Conservation (phyloP, 2,797 vertebrate species). For the Cyclopterus lumpus region DNA sequence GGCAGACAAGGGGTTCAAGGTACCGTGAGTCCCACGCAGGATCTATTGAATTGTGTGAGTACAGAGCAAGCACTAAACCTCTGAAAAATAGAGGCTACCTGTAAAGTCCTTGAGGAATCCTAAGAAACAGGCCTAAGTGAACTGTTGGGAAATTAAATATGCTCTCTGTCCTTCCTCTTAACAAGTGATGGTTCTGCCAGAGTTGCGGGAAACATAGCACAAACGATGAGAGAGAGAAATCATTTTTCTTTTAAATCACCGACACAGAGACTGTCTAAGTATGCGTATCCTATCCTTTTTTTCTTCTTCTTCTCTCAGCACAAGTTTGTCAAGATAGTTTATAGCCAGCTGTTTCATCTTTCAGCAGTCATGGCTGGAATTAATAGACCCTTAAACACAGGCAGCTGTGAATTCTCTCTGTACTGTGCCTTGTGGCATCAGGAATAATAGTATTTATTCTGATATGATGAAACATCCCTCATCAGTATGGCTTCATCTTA, state of each 20-base stretch:
- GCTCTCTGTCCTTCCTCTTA: slow-evolving; percentile 59
- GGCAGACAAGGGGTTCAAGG: slow-evolving; percentile 36
- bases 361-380: slow-evolving; percentile 75
- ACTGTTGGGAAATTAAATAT: slow-evolving; percentile 73
- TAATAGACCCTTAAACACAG: slow-evolving; percentile 75
- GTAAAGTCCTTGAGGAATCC: slow-evolving; percentile 71
- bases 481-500: slow-evolving; percentile 59
- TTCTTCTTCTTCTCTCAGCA: slow-evolving; percentile 23
- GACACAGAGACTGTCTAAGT: slow-evolving; percentile 61
- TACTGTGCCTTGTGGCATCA: slow-evolving; percentile 66
- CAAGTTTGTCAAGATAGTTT: slow-evolving; percentile 74
- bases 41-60: slow-evolving; percentile 66
- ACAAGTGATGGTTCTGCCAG: slow-evolving; percentile 62
- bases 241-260: slow-evolving; percentile 39
- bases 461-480: slow-evolving; percentile 65
- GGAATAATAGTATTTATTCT: slow-evolving; percentile 69
- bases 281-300: slow-evolving; percentile 32
- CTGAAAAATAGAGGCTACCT: slow-evolving; percentile 54
- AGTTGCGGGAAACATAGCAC: slow-evolving; percentile 62
- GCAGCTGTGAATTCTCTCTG: slow-evolving; percentile 75
- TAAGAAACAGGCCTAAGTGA: slow-evolving; percentile 67
- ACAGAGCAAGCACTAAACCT: slow-evolving; percentile 57
- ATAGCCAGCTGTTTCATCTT: slow-evolving; percentile 79
- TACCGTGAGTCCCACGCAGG: slow-evolving; percentile 44
- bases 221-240: slow-evolving; percentile 67